These are phyloP conservation scores for Paragorgia papillata DNA, from an alignment of 92 coral and sea anemone species.

Conservation along the genomic window DNA sequence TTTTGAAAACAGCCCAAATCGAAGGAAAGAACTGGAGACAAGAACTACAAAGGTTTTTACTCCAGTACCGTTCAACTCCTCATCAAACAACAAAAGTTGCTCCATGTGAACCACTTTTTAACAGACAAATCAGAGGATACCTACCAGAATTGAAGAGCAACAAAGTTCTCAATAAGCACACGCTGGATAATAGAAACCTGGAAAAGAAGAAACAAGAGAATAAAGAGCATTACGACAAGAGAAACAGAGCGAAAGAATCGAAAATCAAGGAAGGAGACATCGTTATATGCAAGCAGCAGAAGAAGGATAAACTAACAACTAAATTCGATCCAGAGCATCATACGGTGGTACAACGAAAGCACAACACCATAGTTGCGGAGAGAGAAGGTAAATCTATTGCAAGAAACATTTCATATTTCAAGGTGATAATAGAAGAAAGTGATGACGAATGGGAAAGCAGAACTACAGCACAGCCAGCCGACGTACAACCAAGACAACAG, in stretches of 20 bases:
- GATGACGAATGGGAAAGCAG: constrained; percentile 7
- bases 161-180: constrained; percentile 35
- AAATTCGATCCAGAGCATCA: constrained; percentile 45
- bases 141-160: constrained; percentile 38
- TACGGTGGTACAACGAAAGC: constrained; percentile 35
- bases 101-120: constrained; percentile 36
- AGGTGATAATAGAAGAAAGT: constrained; percentile 5
- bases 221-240: constrained; percentile 36
- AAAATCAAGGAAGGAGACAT: constrained; percentile 43
- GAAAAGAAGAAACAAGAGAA: constrained; percentile 34
- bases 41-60: constrained; percentile 46
- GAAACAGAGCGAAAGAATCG: constrained; percentile 37
- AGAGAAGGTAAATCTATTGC: constrained; percentile 25
- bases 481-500: too few species aligned
- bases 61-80: constrained; percentile 39
- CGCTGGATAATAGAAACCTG: constrained; percentile 27
- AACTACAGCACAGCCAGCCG: too few species aligned
- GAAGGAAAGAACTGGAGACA: constrained; percentile 48
- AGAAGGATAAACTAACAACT: constrained; percentile 42
- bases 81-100: constrained; percentile 42
- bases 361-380: constrained; percentile 29
- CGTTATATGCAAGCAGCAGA: constrained; percentile 42
- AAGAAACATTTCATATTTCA: constrained; percentile 23
- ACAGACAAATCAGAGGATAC: constrained; percentile 32
- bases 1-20: constrained; percentile 26